Conservation (phyloP, 2,888 invertebrate genomes). For the Kryphioiulus occultus region DNA sequence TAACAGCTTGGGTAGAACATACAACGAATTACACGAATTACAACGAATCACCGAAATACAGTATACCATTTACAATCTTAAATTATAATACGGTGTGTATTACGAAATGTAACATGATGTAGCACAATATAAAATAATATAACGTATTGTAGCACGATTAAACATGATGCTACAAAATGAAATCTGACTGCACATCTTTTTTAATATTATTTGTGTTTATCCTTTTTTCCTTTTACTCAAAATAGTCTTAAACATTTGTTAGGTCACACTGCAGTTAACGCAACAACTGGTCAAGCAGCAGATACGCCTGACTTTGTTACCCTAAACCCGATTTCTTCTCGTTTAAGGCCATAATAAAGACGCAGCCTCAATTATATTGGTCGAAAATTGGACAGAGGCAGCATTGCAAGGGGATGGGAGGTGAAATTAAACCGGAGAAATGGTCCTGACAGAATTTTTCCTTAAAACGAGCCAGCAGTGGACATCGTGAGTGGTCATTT, state of each 20-base stretch:
- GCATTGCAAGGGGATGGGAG: neutral
- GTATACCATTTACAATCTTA: too few species aligned
- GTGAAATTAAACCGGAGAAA: constrained; percentile 16
- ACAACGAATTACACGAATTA: too few species aligned
- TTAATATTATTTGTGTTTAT: too few species aligned
- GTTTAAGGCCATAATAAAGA: neutral
- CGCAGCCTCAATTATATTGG: neutral
- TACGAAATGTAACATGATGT: too few species aligned
- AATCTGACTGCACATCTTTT: too few species aligned
- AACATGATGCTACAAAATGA: too few species aligned
- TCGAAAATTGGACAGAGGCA: neutral
- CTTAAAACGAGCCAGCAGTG: neutral
- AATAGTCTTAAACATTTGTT: neutral
- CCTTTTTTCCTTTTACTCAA: too few species aligned
- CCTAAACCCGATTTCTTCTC: neutral
- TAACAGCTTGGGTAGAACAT: too few species aligned
- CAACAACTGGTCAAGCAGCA: neutral
- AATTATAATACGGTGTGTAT: too few species aligned
- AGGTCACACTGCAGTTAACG: neutral
- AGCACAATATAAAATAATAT: too few species aligned
- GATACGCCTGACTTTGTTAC: neutral
- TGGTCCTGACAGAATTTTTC: constrained; percentile 14
- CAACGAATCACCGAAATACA: too few species aligned
- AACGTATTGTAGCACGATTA: too few species aligned
- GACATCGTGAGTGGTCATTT: neutral